Evolutionary conservation across 2,888 invertebrate species (phyloP).

Genomic region (Amphiduros pacificus): DNA sequence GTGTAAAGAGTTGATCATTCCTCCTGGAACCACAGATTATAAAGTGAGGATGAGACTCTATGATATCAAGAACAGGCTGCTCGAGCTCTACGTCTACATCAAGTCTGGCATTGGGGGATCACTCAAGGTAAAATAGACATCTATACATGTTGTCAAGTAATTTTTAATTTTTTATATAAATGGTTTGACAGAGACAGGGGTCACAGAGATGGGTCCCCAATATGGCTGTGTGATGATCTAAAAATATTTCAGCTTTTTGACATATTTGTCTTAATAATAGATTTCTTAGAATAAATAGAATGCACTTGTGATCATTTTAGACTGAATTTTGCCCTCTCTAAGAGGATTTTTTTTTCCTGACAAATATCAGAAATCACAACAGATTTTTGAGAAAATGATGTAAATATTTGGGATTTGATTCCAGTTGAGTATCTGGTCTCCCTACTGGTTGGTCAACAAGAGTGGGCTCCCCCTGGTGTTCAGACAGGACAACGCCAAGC

Average conservation of each 20-base stretch:
- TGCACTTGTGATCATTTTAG: background rate
- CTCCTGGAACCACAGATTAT: conserved; percentile 62
- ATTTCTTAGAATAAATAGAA: no score
- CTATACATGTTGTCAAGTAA: no score
- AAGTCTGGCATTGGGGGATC: conserved; percentile 67
- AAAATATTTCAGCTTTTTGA: no score
- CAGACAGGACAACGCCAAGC: conserved; percentile 71
- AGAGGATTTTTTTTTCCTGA: background rate
- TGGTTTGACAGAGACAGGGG: no score
- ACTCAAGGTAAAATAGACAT: conserved; percentile 62
- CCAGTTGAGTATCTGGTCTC: conserved; percentile 76
- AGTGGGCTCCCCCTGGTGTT: conserved; percentile 95
- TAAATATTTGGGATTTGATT: background rate
- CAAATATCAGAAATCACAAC: background rate
- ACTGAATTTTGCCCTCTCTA: background rate
- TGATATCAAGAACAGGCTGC: conserved; percentile 73
- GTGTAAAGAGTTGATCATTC: conserved; percentile 68
- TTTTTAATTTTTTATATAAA: no score
- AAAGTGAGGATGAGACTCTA: conserved; percentile 73
- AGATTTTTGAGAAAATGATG: background rate
- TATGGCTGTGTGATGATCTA: no score
- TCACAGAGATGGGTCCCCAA: no score
- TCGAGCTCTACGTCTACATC: conserved; percentile 75
- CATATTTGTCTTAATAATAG: no score
- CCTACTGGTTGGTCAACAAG: conserved; percentile 95